phyloP scores from a whole-genome alignment of 2,113 vertebrate genomes.

The Ginglymostoma cirratum region DNA sequence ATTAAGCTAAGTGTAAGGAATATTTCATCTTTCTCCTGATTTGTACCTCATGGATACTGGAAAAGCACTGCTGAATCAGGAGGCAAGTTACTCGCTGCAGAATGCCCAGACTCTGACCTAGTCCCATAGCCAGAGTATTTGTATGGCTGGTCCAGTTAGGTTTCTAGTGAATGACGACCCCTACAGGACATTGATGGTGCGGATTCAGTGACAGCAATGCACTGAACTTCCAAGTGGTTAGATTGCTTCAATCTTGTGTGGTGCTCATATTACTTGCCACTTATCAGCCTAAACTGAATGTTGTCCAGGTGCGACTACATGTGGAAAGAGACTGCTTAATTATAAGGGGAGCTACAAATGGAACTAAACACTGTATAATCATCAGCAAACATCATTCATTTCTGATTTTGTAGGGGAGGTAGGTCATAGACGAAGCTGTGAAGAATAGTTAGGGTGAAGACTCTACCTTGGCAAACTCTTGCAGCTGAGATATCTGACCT shows the following conservation, averaged over 20 bases:
- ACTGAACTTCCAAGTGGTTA: neutral
- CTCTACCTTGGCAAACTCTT: neutral
- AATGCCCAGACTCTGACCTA: neutral
- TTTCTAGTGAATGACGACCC: neutral
- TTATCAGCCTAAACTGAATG: neutral
- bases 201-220: neutral
- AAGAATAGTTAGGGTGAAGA: neutral
- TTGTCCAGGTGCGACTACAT: neutral
- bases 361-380: neutral
- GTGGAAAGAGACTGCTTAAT: neutral
- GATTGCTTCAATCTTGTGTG: neutral
- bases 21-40: neutral
- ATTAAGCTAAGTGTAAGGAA: neutral
- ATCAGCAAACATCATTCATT: neutral
- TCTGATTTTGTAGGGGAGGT: neutral
- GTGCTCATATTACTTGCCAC: neutral
- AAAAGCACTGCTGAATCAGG: neutral
- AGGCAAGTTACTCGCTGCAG: neutral
- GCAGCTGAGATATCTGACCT: neutral
- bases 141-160: neutral
- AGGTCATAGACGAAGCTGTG: neutral
- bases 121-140: neutral
- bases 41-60: neutral
- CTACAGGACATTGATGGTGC: neutral
- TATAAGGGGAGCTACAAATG: neutral